Evolutionary conservation across 1,140 invertebrate species (phyloP).

Genomic region (Pectinophora gossypiella): DNA sequence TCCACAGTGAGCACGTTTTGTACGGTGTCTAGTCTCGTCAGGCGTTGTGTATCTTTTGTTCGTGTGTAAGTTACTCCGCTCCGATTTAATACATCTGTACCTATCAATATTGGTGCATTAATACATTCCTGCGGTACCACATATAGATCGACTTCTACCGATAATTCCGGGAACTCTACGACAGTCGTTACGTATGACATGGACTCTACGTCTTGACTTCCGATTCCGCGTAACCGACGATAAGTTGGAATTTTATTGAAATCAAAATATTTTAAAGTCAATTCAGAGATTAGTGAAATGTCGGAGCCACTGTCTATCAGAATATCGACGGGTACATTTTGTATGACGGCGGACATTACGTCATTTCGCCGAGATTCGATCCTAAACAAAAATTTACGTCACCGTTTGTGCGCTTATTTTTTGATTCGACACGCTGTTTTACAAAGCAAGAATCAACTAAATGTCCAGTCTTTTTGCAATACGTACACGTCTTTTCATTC

Average conservation of each 20-base stretch:
- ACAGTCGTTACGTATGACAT: background rate
- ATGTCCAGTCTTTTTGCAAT: conserved; percentile 7
- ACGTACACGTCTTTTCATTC: conserved; percentile 2
- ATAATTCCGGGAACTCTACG: conserved; percentile 3
- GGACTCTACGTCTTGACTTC: conserved; percentile 4
- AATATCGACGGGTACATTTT: conserved; percentile 4
- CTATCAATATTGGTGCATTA: conserved; percentile 5
- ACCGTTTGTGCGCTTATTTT: background rate
- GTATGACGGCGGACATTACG: conserved; percentile 4
- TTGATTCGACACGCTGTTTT: conserved; percentile 7
- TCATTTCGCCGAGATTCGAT: background rate
- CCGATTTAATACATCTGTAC: conserved; percentile 9
- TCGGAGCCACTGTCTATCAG: conserved; percentile 9
- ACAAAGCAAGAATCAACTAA: background rate
- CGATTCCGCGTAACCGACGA: conserved; percentile 6
- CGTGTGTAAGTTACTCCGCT: background rate
- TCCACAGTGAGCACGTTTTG: no score
- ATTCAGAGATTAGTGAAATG: conserved; percentile 5
- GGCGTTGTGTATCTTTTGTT: background rate
- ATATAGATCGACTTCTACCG: conserved; percentile 7
- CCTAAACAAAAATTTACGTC: conserved; percentile 3
- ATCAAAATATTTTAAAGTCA: conserved; percentile 6
- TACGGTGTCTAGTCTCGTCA: background rate
- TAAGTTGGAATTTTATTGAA: background rate
- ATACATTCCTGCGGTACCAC: conserved; percentile 4